Conservation (phyloP, 2,797 vertebrate species). For the Cottoperca gobio region DNA sequence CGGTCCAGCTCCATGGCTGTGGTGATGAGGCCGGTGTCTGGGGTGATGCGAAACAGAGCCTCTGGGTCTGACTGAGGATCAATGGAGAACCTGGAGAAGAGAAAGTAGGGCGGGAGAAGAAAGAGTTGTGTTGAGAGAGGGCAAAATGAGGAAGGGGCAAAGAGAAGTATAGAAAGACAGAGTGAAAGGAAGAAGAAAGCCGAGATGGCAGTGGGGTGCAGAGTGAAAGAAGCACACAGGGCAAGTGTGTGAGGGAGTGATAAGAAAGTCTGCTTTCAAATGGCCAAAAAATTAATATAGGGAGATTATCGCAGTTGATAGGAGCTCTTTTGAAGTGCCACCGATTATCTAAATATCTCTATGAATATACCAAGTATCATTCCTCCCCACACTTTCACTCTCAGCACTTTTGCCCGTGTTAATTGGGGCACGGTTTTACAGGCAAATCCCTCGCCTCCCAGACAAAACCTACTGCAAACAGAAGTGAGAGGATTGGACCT, state of each 20-base stretch:
- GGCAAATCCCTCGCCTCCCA: slow-evolving; percentile 49
- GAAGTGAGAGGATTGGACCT: slow-evolving; percentile 4
- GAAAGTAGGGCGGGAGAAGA: slow-evolving; percentile 6
- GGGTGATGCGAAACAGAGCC: slow-evolving; percentile 88
- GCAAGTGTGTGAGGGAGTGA: slow-evolving; percentile 73
- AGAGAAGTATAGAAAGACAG: slow-evolving; percentile 10
- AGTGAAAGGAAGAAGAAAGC: slow-evolving; percentile 40
- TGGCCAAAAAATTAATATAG: slow-evolving; percentile 79
- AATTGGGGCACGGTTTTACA: slow-evolving; percentile 70
- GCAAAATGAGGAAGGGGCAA: slow-evolving; percentile 9
- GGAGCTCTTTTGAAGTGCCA: slow-evolving; percentile 73
- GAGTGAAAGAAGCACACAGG: slow-evolving; percentile 53
- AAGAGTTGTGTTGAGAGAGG: slow-evolving; percentile 16
- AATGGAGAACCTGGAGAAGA: slow-evolving; percentile 88
- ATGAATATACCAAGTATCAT: slow-evolving; percentile 69
- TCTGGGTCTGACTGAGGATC: slow-evolving; percentile 92
- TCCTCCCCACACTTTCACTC: slow-evolving; percentile 61
- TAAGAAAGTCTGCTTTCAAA: slow-evolving; percentile 76
- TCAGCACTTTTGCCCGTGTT: slow-evolving; percentile 53
- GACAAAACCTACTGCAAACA: slow-evolving; percentile 34
- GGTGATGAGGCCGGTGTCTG: slow-evolving; percentile 89
- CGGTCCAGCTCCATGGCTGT: slow-evolving; percentile 90
- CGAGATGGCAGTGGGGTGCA: slow-evolving; percentile 41
- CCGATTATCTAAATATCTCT: slow-evolving; percentile 79
- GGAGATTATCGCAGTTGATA: slow-evolving; percentile 79